phyloP scores from a whole-genome alignment of 2,888 invertebrate species.

The Drosophila longiperda region DNA sequence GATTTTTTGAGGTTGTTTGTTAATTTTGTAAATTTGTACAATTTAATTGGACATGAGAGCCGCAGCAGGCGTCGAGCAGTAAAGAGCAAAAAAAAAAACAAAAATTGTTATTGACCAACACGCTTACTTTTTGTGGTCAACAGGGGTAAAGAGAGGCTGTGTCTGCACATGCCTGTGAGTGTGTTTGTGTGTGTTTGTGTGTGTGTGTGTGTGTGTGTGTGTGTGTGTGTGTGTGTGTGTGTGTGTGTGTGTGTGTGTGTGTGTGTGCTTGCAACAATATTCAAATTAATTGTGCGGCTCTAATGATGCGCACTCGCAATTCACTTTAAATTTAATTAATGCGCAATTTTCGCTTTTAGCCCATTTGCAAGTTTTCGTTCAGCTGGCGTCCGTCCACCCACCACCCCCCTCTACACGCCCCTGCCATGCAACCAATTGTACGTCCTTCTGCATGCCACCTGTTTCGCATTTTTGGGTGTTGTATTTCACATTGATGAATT shows the following conservation, averaged over 20 bases:
- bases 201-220: not conserved
- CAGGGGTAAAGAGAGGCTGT: too few relatives aligned
- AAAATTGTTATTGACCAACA: conserved; percentile 51
- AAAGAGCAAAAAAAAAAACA: conserved; percentile 2
- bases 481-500: conserved; percentile 64
- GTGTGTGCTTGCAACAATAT: conserved; percentile 53
- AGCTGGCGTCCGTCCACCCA: conserved; percentile 20
- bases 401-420: not conserved
- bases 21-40: conserved; percentile 76
- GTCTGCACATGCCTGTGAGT: too few relatives aligned
- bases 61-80: conserved; percentile 19
- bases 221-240: not conserved
- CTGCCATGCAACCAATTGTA: not conserved
- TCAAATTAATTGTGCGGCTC: conserved; percentile 68
- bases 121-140: conserved; percentile 69
- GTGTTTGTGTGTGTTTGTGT: not conserved
- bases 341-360: conserved; percentile 71
- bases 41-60: conserved; percentile 74
- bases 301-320: conserved; percentile 71
- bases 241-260: not conserved
- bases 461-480: conserved; percentile 25
- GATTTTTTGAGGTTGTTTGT: conserved; percentile 57
- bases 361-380: conserved; percentile 53
- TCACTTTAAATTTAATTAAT: conserved; percentile 76
- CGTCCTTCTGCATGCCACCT: not conserved